Base-by-base conservation (phyloP, 1,140 invertebrate genomes). In the Musca vetustissima region DNA sequence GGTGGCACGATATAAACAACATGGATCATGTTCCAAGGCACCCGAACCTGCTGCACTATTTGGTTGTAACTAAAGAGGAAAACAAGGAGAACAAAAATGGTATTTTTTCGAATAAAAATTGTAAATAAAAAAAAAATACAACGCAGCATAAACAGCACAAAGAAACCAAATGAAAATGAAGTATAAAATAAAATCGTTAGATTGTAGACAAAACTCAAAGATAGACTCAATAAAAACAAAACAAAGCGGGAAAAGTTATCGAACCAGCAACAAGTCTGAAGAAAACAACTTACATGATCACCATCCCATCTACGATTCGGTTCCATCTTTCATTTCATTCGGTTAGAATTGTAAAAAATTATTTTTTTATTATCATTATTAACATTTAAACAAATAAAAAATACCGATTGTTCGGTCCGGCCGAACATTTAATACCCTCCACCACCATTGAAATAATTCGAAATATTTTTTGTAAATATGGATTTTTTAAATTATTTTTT, bases 11-110 rank as follows among this genome's bases (percentile, higher is more conserved):
- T 96, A 98, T 24, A 98, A 84, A 75, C 91, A 95, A 78, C 96
- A 95, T 1, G 93, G 88, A 85, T 98, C 96, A 83, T 98, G 96
- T 84, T 99, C 97, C 68, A 99, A 84, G 19, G 96, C 96, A 57
- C 96, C 94, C 13, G 96, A 98, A 15, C 96, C 96, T 55, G 94
- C 93, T 15, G 96, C 95, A 84, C 93, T 95, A 77, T 94, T 94
- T 2, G 93, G 90, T 81, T 95, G 93, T 43, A 97, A 83, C 93
- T 96, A 2, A 43, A 49, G 13, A 67, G 36, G 36, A 43, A 43
- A 43, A 8, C 3, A 28, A 43, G 11, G 36, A 8, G 36, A 13
- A 13, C 8, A 4, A 28, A 28, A 8, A 9, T 43, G 6, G 13
- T 8, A 43, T 43, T 43, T 43, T 43, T 43, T 43, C 13, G 28